These are phyloP conservation scores for Neofelis nebulosa DNA, from an alignment of 2,113 vertebrate genomes.

Conservation along the genomic window DNA sequence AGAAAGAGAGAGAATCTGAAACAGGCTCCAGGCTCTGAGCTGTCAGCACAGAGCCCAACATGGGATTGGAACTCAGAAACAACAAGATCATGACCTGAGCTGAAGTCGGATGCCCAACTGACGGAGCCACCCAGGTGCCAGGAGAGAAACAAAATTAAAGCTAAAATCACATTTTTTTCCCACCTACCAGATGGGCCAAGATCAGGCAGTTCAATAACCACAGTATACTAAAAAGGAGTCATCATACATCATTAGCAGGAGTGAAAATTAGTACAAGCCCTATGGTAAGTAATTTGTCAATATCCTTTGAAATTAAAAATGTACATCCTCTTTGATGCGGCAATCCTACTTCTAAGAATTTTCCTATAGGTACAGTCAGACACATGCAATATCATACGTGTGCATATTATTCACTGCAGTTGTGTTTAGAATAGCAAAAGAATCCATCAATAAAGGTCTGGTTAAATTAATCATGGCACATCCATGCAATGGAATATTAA, in stretches of 20 bases:
- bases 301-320: conserved; percentile 4
- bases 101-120: too few relatives aligned
- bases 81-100: too few relatives aligned
- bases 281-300: background rate
- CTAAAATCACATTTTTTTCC: background rate
- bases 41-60: too few relatives aligned
- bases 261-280: background rate
- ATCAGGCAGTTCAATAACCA: background rate
- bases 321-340: background rate
- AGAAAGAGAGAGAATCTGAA: too few relatives aligned
- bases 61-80: too few relatives aligned
- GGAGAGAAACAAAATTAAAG: conserved; percentile 31
- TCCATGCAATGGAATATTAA: background rate
- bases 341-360: background rate
- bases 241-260: background rate
- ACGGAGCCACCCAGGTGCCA: too few relatives aligned
- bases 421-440: background rate
- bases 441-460: background rate
- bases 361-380: background rate
- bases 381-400: background rate
- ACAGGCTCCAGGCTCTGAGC: too few relatives aligned
- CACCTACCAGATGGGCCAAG: background rate
- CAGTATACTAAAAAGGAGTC: background rate
- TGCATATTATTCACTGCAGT: background rate
- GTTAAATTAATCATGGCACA: background rate